Evolutionary conservation across 2,888 invertebrate genomes (phyloP).

Genomic region (Lasioglossum marginatum): DNA sequence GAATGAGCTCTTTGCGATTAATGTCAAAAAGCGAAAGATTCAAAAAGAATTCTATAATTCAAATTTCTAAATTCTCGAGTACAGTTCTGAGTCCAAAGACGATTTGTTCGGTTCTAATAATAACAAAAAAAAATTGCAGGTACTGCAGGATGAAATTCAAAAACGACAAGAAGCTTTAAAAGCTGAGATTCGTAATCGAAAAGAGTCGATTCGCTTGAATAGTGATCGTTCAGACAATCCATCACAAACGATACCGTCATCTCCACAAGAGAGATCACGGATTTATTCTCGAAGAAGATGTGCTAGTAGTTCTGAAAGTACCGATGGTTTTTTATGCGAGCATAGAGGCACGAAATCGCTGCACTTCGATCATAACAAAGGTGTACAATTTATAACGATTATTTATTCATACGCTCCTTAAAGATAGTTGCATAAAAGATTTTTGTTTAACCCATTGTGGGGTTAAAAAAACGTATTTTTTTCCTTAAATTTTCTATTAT

Average conservation of each 20-base stretch:
- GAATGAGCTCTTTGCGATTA: not conserved
- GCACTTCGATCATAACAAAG: constrained; percentile 85
- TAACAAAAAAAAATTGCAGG: constrained; percentile 84
- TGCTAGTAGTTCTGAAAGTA: constrained; percentile 86
- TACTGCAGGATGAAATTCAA: constrained; percentile 91
- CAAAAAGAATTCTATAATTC: not conserved
- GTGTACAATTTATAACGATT: constrained; percentile 16
- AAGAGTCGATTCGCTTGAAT: constrained; percentile 75
- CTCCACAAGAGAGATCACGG: constrained; percentile 79
- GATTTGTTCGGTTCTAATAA: not conserved
- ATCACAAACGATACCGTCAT: constrained; percentile 79
- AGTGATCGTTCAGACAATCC: constrained; percentile 71
- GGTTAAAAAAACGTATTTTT: not conserved
- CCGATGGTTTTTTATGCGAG: constrained; percentile 86
- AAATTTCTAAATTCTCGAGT: not conserved
- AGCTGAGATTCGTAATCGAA: constrained; percentile 87
- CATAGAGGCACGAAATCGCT: constrained; percentile 86
- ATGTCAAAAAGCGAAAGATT: not conserved
- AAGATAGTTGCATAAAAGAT: not conserved
- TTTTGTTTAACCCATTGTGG: no score
- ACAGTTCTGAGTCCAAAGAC: not conserved
- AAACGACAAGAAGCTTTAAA: constrained; percentile 92
- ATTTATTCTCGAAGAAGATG: constrained; percentile 82
- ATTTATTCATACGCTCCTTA: no score
- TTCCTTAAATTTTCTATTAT: not conserved